Evolutionary conservation across 2,888 invertebrate species (phyloP).

Genomic region (Netelia virgata): DNA sequence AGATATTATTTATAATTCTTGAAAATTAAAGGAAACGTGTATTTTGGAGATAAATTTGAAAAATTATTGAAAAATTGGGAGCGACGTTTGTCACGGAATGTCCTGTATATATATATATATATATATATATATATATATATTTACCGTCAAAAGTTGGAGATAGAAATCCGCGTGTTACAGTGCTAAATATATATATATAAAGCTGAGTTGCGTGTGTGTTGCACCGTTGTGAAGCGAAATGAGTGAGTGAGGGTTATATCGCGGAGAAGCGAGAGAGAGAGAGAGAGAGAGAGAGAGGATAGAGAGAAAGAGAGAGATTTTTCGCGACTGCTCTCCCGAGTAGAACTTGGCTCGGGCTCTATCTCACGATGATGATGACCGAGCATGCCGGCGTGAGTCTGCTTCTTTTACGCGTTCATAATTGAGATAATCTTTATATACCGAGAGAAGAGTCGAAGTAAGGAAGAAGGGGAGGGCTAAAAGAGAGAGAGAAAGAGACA

Average conservation of each 20-base stretch:
- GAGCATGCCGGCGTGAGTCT: conserved; percentile 79
- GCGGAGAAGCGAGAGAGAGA: conserved; percentile 5
- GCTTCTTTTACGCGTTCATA: conserved; percentile 82
- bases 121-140: no score
- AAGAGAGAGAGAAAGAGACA: conserved; percentile 45
- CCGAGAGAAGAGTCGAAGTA: conserved; percentile 60
- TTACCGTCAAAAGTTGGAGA: neutral
- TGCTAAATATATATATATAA: conserved; percentile 27
- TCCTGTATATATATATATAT: neutral
- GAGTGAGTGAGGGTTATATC: conserved; percentile 8
- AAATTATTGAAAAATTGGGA: neutral
- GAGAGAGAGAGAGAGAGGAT: neutral
- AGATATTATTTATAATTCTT: no score
- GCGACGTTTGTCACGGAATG: neutral
- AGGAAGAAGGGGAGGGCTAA: conserved; percentile 41
- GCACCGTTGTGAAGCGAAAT: conserved; percentile 10
- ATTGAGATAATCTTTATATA: conserved; percentile 82
- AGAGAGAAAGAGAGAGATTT: conserved; percentile 40
- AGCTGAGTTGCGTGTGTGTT: conserved; percentile 25
- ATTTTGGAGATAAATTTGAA: neutral
- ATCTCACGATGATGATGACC: conserved; percentile 78
- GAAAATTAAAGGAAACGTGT: no score
- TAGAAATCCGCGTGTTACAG: conserved; percentile 19
- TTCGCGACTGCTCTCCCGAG: conserved; percentile 39
- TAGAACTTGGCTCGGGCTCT: conserved; percentile 44